Percentiles rank a stretch among this genome's conserved stretches.
Evolutionary conservation across 2,888 invertebrate species (phyloP).

Genomic region (Dasysyrphus albostriatus): DNA sequence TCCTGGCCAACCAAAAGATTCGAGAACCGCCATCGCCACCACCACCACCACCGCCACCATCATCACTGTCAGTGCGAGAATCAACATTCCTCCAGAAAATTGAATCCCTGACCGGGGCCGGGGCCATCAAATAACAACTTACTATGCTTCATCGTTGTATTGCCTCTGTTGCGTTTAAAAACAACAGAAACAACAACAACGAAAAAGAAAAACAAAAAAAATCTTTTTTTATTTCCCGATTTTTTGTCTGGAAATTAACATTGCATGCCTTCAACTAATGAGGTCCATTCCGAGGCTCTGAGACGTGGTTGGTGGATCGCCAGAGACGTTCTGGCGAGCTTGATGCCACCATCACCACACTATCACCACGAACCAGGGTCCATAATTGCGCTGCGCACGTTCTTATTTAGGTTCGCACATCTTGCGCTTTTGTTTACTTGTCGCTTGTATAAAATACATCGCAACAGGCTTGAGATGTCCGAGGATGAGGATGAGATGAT

Average conservation of each 20-base stretch:
- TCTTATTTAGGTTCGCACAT: slow-evolving; percentile 46
- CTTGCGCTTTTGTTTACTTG: slow-evolving; percentile 63
- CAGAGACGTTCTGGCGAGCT: slow-evolving; percentile 68
- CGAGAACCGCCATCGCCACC: neutral
- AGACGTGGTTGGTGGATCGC: slow-evolving; percentile 27
- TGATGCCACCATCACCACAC: slow-evolving; percentile 14
- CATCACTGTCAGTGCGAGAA: slow-evolving; percentile 29
- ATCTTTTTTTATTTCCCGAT: slow-evolving; percentile 15
- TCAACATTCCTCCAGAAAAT: slow-evolving; percentile 61
- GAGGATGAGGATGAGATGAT: slow-evolving; percentile 36
- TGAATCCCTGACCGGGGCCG: slow-evolving; percentile 47
- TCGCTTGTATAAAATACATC: slow-evolving; percentile 32
- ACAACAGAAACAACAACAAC: slow-evolving; percentile 8
- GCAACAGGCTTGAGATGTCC: slow-evolving; percentile 45
- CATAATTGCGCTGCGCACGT: slow-evolving; percentile 63
- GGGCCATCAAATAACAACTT: slow-evolving; percentile 2
- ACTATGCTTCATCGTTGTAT: too few relatives aligned
- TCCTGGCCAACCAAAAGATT: slow-evolving; percentile 19
- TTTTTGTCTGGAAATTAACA: slow-evolving; percentile 66
- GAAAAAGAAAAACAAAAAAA: neutral
- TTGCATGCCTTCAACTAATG: slow-evolving; percentile 74
- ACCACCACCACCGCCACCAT: slow-evolving; percentile 1
- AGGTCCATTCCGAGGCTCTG: slow-evolving; percentile 56
- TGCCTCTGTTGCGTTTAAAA: neutral
- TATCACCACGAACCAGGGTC: slow-evolving; percentile 8